phyloP scores from a whole-genome alignment of 1,140 invertebrate species.

The Mizuhopecten yessoensis region DNA sequence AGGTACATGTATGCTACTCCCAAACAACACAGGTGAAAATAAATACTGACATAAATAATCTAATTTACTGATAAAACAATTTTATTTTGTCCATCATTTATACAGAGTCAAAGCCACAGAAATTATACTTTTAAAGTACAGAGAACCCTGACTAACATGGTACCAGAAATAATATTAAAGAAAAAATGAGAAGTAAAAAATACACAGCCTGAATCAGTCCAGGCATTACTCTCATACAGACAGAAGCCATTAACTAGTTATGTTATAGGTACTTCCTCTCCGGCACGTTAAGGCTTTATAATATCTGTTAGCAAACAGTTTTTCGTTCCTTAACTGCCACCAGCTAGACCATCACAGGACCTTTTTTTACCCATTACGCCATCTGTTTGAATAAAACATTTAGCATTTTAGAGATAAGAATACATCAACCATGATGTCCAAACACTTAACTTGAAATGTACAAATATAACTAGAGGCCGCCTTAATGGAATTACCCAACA shows the following conservation, averaged over 20 bases:
- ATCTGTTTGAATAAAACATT: slow-evolving; percentile 3
- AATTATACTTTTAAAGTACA: no score
- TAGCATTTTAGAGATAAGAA: slow-evolving; percentile 13
- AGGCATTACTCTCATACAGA: not conserved
- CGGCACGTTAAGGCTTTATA: not conserved
- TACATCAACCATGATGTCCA: not conserved
- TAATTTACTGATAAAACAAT: no score
- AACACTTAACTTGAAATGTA: slow-evolving; percentile 29
- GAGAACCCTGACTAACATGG: no score
- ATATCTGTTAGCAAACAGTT: not conserved
- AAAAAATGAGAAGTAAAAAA: no score
- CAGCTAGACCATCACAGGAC: not conserved
- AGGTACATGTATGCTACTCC: no score
- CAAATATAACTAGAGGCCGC: not conserved
- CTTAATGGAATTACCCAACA: not conserved
- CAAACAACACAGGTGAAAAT: no score
- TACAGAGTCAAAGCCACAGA: no score
- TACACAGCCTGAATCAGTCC: no score
- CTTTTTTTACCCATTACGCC: not conserved
- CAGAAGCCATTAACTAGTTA: not conserved
- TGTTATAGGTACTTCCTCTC: not conserved
- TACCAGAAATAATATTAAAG: no score
- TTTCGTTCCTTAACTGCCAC: slow-evolving; percentile 24
- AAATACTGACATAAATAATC: no score
- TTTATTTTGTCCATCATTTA: no score